Evolutionary conservation across 2,797 vertebrate genomes (phyloP).

Genomic region (Phyllotis vaccarum): DNA sequence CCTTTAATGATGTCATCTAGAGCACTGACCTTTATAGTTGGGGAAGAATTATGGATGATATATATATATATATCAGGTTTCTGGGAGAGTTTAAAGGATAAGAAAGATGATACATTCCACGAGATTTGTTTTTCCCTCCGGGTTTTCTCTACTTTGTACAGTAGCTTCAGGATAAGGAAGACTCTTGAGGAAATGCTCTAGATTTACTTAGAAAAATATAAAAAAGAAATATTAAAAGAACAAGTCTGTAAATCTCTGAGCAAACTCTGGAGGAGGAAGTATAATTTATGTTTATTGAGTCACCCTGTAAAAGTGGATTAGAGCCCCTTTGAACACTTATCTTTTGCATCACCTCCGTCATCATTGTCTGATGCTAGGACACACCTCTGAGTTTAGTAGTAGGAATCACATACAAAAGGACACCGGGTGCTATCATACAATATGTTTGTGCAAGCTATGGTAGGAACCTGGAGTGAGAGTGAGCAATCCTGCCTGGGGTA

Average conservation of each 20-base stretch:
- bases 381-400: background rate
- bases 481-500: background rate
- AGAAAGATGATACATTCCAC: slow-evolving; percentile 1
- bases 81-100: background rate
- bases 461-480: background rate
- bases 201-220: background rate
- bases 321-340: background rate
- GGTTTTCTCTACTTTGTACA: slow-evolving; percentile 30
- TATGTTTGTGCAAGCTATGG: background rate
- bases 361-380: background rate
- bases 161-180: slow-evolving; percentile 37
- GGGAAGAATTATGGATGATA: background rate
- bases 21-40: background rate
- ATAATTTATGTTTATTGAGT: background rate
- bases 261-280: background rate
- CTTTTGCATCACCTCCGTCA: background rate
- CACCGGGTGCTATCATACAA: background rate
- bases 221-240: slow-evolving; percentile 1
- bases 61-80: background rate
- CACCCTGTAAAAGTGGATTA: background rate
- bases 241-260: background rate
- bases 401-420: background rate
- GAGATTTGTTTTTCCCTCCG: background rate
- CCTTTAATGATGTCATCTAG: background rate
- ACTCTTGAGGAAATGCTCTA: background rate